Conservation (phyloP, 2,888 invertebrate species). For the Tolmerus cingulatus region DNA sequence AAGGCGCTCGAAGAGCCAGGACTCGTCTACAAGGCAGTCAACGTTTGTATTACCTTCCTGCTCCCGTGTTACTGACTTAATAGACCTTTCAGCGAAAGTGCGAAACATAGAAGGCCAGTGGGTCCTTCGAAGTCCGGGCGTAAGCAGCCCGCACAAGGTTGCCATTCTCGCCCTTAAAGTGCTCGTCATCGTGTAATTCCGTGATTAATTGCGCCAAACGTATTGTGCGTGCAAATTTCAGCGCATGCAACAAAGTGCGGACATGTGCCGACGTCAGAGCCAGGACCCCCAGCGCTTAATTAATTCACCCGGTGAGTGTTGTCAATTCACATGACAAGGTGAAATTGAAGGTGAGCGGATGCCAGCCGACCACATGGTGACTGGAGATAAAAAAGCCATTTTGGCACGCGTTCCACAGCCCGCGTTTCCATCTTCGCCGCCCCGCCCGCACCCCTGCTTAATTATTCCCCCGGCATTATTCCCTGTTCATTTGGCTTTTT, state of each 20-base stretch:
- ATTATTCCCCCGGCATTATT: conserved; percentile 21
- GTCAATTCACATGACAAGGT: conserved; percentile 35
- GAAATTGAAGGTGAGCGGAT: conserved; percentile 29
- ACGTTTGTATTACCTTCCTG: not conserved
- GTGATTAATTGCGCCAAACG: conserved; percentile 35
- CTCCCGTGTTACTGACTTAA: not conserved
- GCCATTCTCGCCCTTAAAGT: not conserved
- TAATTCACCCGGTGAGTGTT: conserved; percentile 17
- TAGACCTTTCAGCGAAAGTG: conserved; percentile 30
- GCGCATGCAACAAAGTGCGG: conserved; percentile 28
- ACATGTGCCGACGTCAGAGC: conserved; percentile 11
- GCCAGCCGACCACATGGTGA: conserved; percentile 11
- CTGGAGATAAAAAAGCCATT: conserved; percentile 25
- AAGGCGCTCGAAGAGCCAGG: not conserved
- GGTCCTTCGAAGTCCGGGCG: not conserved
- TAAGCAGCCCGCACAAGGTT: conserved; percentile 1
- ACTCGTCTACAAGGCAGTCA: not conserved
- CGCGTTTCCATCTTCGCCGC: not conserved
- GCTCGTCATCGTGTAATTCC: conserved; percentile 32
- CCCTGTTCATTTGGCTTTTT: conserved; percentile 20
- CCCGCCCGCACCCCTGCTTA: not conserved
- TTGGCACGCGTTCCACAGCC: conserved; percentile 11
- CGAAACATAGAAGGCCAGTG: conserved; percentile 9
- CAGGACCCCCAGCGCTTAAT: not conserved
- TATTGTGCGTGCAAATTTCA: conserved; percentile 37